phyloP scores from a whole-genome alignment of 2,113 vertebrate species.

The Sinocyclocheilus maitianheensis region DNA sequence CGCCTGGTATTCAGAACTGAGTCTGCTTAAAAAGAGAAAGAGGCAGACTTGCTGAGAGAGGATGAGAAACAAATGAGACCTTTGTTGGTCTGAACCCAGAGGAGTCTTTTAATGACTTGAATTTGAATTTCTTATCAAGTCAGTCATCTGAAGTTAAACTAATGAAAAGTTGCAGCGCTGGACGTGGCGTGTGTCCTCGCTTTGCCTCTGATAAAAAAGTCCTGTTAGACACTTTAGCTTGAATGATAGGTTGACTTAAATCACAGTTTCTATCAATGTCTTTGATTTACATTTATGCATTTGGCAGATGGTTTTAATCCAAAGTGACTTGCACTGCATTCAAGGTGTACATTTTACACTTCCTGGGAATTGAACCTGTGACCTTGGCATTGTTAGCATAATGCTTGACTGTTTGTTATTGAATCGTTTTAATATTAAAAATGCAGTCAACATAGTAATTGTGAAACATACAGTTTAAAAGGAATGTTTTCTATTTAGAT shows the following conservation, averaged over 20 bases:
- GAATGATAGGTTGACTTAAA: constrained; percentile 1
- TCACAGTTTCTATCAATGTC: not conserved
- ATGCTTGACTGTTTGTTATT: too few relatives aligned
- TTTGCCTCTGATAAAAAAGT: not conserved
- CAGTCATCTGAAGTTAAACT: constrained; percentile 37
- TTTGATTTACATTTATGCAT: not conserved
- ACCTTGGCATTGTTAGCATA: too few relatives aligned
- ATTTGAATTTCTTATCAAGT: constrained; percentile 53
- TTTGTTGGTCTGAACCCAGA: not conserved
- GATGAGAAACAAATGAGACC: constrained; percentile 21
- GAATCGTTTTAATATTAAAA: too few relatives aligned
- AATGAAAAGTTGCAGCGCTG: constrained; percentile 36
- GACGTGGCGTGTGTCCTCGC: not conserved
- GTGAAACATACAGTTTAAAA: too few relatives aligned
- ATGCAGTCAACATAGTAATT: too few relatives aligned
- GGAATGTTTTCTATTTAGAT: too few relatives aligned
- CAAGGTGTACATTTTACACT: too few relatives aligned
- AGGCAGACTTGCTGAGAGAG: constrained; percentile 20
- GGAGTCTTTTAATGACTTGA: constrained; percentile 43
- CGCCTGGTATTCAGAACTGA: not conserved
- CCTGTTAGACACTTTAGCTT: not conserved
- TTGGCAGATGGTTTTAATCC: too few relatives aligned
- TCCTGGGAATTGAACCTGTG: too few relatives aligned
- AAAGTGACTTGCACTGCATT: too few relatives aligned
- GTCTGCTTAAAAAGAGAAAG: not conserved